A percentile compares a stretch with the other conserved stretches of the same genome.
Evolutionary conservation across 2,797 vertebrate species (phyloP).

Genomic region (Hippopotamyrus pictus): DNA sequence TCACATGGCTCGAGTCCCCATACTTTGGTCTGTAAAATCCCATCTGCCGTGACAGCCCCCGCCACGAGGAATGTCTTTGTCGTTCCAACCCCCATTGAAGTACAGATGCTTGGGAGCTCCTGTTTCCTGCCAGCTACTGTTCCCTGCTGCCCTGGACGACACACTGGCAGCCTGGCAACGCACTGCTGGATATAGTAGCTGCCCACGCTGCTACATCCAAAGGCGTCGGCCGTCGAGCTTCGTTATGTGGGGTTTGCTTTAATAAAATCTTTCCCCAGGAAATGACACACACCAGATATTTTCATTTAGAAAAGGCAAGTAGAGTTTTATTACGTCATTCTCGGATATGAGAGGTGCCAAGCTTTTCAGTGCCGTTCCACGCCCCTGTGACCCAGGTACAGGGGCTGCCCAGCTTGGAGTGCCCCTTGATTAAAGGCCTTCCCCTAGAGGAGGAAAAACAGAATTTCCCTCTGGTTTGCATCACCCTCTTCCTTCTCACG

Average conservation of each 20-base stretch:
- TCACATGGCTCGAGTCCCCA: slow-evolving; percentile 32
- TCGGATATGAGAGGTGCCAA: not conserved
- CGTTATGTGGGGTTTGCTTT: not conserved
- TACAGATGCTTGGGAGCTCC: slow-evolving; percentile 49
- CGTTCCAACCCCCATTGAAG: slow-evolving; percentile 52
- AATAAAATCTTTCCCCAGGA: not conserved
- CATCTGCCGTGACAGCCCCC: not conserved
- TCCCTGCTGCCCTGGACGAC: slow-evolving; percentile 56
- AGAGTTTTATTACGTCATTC: slow-evolving; percentile 7
- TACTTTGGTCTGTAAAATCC: slow-evolving; percentile 11
- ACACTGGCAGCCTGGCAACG: slow-evolving; percentile 53
- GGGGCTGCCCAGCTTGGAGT: not conserved
- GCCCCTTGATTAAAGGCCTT: slow-evolving; percentile 10
- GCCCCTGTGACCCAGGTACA: not conserved
- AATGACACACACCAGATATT: slow-evolving; percentile 3
- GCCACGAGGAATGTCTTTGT: slow-evolving; percentile 54
- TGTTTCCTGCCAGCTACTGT: slow-evolving; percentile 53
- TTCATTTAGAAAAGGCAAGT: slow-evolving; percentile 4
- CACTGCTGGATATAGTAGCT: slow-evolving; percentile 12
- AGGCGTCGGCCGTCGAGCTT: not conserved
- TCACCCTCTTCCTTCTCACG: not conserved
- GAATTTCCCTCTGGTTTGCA: not conserved
- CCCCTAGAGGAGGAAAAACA: not conserved
- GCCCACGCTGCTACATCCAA: not conserved
- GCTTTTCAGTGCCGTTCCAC: not conserved